A percentile compares a stretch with the other conserved stretches of the same genome.
These are phyloP conservation scores for Parapristionchus giblindavisi DNA, from an alignment of 2,888 invertebrate species.

Conservation along the genomic window DNA sequence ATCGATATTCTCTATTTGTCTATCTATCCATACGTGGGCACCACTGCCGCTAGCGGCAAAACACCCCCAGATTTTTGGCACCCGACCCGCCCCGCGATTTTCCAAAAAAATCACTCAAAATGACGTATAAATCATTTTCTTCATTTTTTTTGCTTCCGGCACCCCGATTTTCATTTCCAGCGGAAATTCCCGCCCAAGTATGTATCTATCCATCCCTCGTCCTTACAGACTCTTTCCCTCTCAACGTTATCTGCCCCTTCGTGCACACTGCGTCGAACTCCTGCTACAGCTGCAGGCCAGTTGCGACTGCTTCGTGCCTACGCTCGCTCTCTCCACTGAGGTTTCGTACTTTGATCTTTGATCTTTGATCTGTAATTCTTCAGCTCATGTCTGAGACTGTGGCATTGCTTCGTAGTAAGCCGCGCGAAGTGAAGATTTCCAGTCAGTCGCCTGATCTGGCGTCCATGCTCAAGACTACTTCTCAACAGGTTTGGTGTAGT, in stretches of 20 bases:
- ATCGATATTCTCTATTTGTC: too few species aligned
- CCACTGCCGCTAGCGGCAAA: too few species aligned
- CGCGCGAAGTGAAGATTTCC: slow-evolving; percentile 35
- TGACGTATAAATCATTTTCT: too few species aligned
- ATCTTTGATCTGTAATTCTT: slow-evolving; percentile 38
- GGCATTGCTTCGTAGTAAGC: slow-evolving; percentile 49
- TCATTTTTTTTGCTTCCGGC: too few species aligned
- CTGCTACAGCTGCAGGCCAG: slow-evolving; percentile 78
- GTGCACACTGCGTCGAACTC: slow-evolving; percentile 88
- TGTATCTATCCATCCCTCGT: too few species aligned
- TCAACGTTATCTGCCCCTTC: slow-evolving; percentile 87
- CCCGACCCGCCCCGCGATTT: too few species aligned
- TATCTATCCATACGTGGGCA: too few species aligned
- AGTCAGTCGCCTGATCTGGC: slow-evolving; percentile 25
- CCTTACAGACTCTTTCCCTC: slow-evolving; percentile 83
- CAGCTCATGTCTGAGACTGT: slow-evolving; percentile 51
- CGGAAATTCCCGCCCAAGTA: too few species aligned
- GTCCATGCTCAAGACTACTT: slow-evolving; percentile 11
- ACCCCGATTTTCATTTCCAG: too few species aligned
- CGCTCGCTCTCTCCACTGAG: slow-evolving; percentile 50
- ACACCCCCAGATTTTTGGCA: too few species aligned
- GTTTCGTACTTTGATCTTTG: too few species aligned
- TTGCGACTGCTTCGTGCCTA: slow-evolving; percentile 64
- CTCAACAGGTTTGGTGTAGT: slow-evolving; percentile 33
- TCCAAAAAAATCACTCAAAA: too few species aligned